Base-by-base conservation (phyloP, 2,113 vertebrate genomes). In the Seriola aureovittata region DNA sequence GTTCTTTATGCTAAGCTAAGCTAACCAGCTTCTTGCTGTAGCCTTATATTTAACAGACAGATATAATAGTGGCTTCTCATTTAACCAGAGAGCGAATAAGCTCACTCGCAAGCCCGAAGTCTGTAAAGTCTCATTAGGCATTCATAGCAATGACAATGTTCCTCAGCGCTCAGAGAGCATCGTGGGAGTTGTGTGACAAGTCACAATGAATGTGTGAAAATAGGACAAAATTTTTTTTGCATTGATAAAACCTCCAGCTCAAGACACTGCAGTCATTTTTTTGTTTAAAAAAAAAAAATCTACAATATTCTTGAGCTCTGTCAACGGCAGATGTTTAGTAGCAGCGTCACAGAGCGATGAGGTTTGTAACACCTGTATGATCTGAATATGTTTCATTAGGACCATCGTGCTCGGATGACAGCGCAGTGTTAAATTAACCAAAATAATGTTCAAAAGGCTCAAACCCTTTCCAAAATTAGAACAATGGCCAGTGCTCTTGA, bases 361-460 rank as follows among this genome's bases (percentile, higher is more conserved):
- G 66, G 78, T 63, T 36, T 50, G 50, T 69, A 19, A 54, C 54
- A 46, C 11, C 46, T 77, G 36, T 42, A 32, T 48, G 34, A 75
- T 52, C 21, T 71, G 36, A 84, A 75, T 72, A 67, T 38, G 42
- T 68, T 65, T 69, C 32, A 81, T 82, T 71, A 29, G 46, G 58
- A 57, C 5, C 62, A 76, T 52, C 65, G 58, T 84, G 48, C n/a
- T 64, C 13, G 8, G 54, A 25, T 68, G 68, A 57, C 36, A 69
- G 60, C 8, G 0, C 29, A 54, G 9, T 29, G 23, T 76, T 73
- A 66, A 71, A 70, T 65, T 7, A 58, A 71, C 40, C 67, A 67
- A 78, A 78, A 71, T 71, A 58, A 76, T 60, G 48, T 82, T 63
- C 34, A 76, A 75, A 81, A 44, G 12, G 23, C 48, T 83, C 60